Evolutionary conservation across 2,113 vertebrate species (phyloP), one percentile per base, ranked within the genome.

Genomic region (Piprites chloris): DNA sequence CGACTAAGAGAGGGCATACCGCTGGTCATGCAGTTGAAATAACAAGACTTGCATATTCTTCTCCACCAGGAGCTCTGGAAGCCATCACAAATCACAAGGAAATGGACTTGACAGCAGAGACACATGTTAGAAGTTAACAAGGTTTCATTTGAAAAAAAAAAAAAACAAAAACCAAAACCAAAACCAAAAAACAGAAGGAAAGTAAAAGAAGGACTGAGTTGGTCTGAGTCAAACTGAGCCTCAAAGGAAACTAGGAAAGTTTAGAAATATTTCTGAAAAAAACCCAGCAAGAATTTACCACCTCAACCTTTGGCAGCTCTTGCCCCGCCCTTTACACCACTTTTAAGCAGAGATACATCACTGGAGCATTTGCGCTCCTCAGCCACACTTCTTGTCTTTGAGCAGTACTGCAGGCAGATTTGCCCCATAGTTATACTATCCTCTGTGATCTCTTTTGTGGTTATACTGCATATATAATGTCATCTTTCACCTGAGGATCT

Each of bases 21-120:
- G 85, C 42, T 33, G 72, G 67, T 81, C 77, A 80, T 1, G 1
- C 67, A 62, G 78, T 35, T 73, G 67, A 85, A 96, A 94, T 53
- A 87, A 58, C 68, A 39, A 49, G 76, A 39, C 68, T 71, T 39
- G 39, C 27, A 37, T 32, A 24, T 27, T 52, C 20, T 78, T 79
- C 75, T 77, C 66, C 39, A 93, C 58, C 49, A 76, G 58, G 73
- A 93, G 75, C 69, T 92, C 84, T 93, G 84, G 84, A 96, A 94
- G n/a, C 46, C 88, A 87, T 95, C 80, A 82, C 5, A 32, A 93
- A 89, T 67, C 85, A 87, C 81, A 91, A 68, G 12, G 53, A 55
- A 95, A 89, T 13, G 42, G 50, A 77, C 67, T 67, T 79, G 84
- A 96, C 91, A 93, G 65, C 78, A 33, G 14, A 87, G 85, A 83